These are phyloP conservation scores for Leucopternis melanops DNA, from an alignment of 2,113 vertebrate genomes.

Conservation along the genomic window DNA sequence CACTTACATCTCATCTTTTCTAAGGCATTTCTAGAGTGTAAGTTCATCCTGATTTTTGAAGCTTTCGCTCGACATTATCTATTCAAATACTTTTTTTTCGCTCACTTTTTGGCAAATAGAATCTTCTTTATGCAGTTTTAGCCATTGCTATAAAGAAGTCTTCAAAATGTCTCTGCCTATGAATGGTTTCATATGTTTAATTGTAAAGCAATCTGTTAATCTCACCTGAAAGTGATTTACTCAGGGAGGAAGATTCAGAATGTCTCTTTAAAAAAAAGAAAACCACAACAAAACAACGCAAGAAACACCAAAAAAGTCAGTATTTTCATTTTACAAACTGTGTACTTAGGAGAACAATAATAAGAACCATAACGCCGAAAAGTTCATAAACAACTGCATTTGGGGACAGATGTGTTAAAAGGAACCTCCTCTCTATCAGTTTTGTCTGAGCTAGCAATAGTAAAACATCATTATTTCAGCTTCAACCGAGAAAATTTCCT, in stretches of 20 bases:
- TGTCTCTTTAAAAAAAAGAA: not conserved
- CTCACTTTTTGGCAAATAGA: not conserved
- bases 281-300: not conserved
- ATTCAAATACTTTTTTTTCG: fast-evolving
- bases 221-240: not conserved
- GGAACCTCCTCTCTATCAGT: not conserved
- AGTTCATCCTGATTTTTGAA: not conserved
- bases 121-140: not conserved
- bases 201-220: not conserved
- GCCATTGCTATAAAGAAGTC: not conserved
- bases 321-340: not conserved
- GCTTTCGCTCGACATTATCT: not conserved
- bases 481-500: not conserved
- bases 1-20: not conserved
- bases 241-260: not conserved
- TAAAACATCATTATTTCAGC: not conserved
- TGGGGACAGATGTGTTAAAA: not conserved
- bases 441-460: not conserved
- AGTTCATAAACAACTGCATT: not conserved
- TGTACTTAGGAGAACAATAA: not conserved
- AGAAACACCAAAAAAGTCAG: not conserved
- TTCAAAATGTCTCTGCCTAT: not conserved
- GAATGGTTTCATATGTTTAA: not conserved
- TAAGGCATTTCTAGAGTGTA: not conserved
- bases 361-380: not conserved